A percentile compares a stretch with the other conserved stretches of the same genome.
These are phyloP conservation scores for Odontocolon sp. DNA, from an alignment of 2,888 invertebrate species.

Conservation along the genomic window DNA sequence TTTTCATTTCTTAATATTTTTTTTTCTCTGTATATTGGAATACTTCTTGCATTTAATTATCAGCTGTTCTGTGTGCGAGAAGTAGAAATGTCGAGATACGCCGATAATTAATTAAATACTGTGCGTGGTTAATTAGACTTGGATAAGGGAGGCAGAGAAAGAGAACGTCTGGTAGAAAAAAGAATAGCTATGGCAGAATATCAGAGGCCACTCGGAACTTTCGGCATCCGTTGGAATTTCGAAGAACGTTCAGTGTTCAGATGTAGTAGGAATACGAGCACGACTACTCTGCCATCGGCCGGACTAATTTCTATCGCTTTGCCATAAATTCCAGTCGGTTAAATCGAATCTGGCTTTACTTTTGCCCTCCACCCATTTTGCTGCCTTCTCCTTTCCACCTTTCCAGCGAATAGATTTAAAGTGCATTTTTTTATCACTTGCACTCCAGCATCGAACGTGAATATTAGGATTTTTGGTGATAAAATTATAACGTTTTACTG, in stretches of 20 bases:
- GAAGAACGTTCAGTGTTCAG: conserved; percentile 37
- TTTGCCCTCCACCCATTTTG: background rate
- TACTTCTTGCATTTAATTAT: conserved; percentile 2
- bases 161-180: conserved; percentile 15
- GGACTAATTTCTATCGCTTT: conserved; percentile 40
- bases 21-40: too few species aligned
- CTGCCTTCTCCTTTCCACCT: background rate
- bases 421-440: conserved; percentile 2
- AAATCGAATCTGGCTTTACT: conserved; percentile 35
- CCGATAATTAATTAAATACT: conserved; percentile 51
- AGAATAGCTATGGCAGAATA: background rate
- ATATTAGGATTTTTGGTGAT: background rate
- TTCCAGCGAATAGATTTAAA: conserved; percentile 4
- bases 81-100: conserved; percentile 29
- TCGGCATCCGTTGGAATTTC: conserved; percentile 34
- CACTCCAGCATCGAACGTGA: background rate
- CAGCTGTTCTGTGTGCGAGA: background rate
- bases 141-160: conserved; percentile 1
- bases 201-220: conserved; percentile 21
- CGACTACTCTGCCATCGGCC: background rate
- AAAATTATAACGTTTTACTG: too few species aligned
- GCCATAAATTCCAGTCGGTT: conserved; percentile 45
- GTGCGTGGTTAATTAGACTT: conserved; percentile 34
- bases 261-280: background rate
- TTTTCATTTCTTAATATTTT: too few species aligned